Evolutionary conservation across 2,797 vertebrate species (phyloP).

Genomic region (Molossus molossus): DNA sequence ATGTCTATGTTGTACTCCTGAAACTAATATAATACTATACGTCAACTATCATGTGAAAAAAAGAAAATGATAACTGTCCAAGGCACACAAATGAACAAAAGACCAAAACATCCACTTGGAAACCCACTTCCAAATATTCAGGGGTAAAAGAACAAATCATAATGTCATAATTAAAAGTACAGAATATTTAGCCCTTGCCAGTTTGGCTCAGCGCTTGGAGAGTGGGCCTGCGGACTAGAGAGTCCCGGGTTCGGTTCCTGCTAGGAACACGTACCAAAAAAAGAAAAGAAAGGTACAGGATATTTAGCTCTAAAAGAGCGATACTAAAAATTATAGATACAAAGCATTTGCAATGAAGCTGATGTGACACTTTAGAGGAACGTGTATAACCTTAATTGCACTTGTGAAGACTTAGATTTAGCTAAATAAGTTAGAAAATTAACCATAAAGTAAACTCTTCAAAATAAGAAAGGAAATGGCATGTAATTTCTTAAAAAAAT

Average conservation of each 20-base stretch:
- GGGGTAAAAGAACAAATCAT: background rate
- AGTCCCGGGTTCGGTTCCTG: too few species aligned
- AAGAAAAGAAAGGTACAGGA: background rate
- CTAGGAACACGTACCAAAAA: too few species aligned
- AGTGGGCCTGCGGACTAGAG: too few species aligned
- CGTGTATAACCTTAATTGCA: background rate
- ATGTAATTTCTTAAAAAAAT: background rate
- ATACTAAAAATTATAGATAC: background rate
- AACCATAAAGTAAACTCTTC: background rate
- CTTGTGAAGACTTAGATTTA: background rate
- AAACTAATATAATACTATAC: background rate
- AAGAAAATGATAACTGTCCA: background rate
- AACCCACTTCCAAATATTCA: background rate
- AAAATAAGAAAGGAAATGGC: background rate
- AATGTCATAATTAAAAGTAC: background rate
- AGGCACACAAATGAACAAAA: background rate
- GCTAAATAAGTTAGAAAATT: background rate
- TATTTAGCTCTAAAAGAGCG: background rate
- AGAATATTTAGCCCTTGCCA: too few species aligned
- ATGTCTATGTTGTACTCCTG: background rate
- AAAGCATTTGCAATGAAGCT: background rate
- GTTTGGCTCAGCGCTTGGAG: too few species aligned
- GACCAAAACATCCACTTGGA: background rate
- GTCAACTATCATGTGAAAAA: background rate
- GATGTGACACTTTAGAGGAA: background rate